Evolutionary conservation across 1,140 invertebrate species (phyloP).

Genomic region (Trachelipus rathkii): DNA sequence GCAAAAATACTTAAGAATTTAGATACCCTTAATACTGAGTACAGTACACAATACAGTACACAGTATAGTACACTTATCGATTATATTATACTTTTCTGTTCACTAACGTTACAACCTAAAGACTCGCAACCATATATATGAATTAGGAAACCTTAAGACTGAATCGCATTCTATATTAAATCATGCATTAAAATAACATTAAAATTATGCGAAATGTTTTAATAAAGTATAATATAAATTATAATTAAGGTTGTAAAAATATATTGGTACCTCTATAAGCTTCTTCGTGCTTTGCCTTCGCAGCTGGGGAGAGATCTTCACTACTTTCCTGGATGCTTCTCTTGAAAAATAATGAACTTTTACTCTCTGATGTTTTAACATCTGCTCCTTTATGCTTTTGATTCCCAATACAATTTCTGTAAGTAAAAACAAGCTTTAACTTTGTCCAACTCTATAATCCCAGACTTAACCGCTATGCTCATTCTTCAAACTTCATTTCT

Average conservation of each 20-base stretch:
- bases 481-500: no score
- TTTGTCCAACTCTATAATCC: no score
- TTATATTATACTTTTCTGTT: no score
- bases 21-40: no score
- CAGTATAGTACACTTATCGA: neutral
- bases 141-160: neutral
- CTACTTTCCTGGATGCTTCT: slow-evolving; percentile 39
- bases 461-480: no score
- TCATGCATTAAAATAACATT: neutral
- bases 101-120: neutral
- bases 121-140: neutral
- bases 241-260: no score
- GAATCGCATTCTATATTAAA: neutral
- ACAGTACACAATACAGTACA: neutral
- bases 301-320: slow-evolving; percentile 39
- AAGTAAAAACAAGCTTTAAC: no score
- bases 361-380: slow-evolving; percentile 19
- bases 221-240: neutral
- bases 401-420: slow-evolving; percentile 16
- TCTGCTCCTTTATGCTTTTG: slow-evolving; percentile 2
- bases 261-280: slow-evolving; percentile 36
- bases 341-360: slow-evolving; percentile 29
- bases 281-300: slow-evolving; percentile 37
- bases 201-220: neutral
- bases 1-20: no score